Base-by-base conservation (phyloP, 1,140 invertebrate species). In the Mizuhopecten yessoensis region DNA sequence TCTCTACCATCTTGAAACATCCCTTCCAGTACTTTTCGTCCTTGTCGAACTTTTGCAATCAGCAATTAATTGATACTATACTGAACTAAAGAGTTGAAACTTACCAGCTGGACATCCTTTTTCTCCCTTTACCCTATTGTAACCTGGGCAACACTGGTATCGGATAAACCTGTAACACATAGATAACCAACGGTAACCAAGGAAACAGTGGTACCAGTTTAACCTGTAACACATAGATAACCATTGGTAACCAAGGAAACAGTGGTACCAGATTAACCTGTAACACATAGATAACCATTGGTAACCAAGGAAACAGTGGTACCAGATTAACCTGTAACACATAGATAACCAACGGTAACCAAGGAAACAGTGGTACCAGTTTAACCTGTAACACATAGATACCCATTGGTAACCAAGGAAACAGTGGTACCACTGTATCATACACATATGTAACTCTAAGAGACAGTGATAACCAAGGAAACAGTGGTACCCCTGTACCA, bases 91-190 rank as follows among this genome's bases (percentile, higher is more conserved):
- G 42, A 45, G 9, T 13, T 45, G 17, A 45, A 5, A 75, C 57
- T 75, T 29, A 75, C 57, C 57, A 29, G 57, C 57, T 29, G 57
- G 57, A n/a, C 57, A 75, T 75, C 57, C 57, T 75, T 75, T n/a
- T n/a, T 75, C 57, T 9, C 57, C 57, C 57, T 75, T n/a, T n/a
- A 75, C 57, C 57, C n/a, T 75, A 75, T 29, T 75, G 23, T 75
- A 75, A 75, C 57, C 57, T 29, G 57, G 57, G 57, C 57, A 75
- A 75, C 57, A 75, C 57, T 75, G 57, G n/a, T 75, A 75, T n/a
- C 57, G 57, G 9, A 75, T 17, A 75, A 29, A 75, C 5, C 57
- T 75, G 2, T 29, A 75, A 75, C 23, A 75, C 2, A 75, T 2
- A 49, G 20, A 49, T 49, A 49, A 17, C 11, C 20, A 49, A 20